These are phyloP conservation scores for Drosophila equinoxialis DNA, from an alignment of 1,140 invertebrate species.

Conservation along the genomic window DNA sequence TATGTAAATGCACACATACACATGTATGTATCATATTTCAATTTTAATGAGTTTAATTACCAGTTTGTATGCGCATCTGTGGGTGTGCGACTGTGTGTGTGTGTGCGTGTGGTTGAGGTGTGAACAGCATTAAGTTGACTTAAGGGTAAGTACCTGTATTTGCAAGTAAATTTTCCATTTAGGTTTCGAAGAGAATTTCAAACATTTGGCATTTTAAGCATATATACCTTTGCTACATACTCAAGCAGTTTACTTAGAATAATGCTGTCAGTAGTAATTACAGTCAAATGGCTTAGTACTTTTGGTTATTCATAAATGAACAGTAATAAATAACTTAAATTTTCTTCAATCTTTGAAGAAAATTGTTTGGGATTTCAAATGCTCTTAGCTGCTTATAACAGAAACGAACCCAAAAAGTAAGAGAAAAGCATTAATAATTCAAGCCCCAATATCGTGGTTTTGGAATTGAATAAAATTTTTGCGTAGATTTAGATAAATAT, in stretches of 20 bases:
- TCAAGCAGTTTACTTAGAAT: not conserved
- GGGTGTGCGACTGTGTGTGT: not conserved
- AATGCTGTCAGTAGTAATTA: not conserved
- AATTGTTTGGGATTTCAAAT: not conserved
- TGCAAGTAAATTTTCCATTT: constrained; percentile 7
- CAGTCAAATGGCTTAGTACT: not conserved
- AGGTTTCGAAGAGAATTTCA: not conserved
- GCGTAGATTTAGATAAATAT: too few relatives aligned
- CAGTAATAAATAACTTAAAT: not conserved
- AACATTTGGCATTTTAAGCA: constrained; percentile 2
- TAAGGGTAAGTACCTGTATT: constrained; percentile 15
- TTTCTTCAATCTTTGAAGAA: not conserved
- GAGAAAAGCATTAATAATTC: too few relatives aligned
- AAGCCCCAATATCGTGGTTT: too few relatives aligned
- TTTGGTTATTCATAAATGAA: constrained; percentile 3
- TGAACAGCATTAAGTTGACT: constrained; percentile 15
- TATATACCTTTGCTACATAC: not conserved
- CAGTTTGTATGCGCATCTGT: not conserved
- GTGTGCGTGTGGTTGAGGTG: constrained; percentile 2
- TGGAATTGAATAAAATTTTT: too few relatives aligned
- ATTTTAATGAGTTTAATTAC: constrained; percentile 20
- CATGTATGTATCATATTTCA: constrained; percentile 4
- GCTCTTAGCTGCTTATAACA: not conserved
- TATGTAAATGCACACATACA: not conserved
- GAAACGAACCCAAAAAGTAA: not conserved